Evolutionary conservation across 2,797 vertebrate species (phyloP).

Genomic region (Oceanodroma leucorhoa): DNA sequence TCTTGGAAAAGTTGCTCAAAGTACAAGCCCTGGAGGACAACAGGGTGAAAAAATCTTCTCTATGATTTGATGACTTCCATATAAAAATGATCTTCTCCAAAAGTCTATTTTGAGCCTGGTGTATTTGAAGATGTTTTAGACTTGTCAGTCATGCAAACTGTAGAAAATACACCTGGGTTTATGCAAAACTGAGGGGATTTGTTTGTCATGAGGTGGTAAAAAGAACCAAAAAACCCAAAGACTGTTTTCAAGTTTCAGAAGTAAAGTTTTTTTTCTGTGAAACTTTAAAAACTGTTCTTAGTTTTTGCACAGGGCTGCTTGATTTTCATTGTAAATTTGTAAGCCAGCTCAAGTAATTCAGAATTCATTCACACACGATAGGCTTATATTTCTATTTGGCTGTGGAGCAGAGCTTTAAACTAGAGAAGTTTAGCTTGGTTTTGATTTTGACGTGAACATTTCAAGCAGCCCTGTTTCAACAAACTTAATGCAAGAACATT

Average conservation of each 20-base stretch:
- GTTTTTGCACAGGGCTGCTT: neutral
- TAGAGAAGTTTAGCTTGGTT: slow-evolving; percentile 1
- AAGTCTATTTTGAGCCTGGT: slow-evolving; percentile 10
- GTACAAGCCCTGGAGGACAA: slow-evolving; percentile 6
- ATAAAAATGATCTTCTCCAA: slow-evolving; percentile 12
- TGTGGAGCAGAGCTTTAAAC: slow-evolving; percentile 2
- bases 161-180: neutral
- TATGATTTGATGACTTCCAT: slow-evolving; percentile 51
- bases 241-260: neutral
- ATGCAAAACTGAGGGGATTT: neutral
- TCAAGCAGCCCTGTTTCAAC: neutral
- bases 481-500: neutral
- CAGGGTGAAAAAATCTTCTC: neutral
- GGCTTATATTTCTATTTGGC: neutral
- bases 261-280: neutral
- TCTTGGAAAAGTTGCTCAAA: slow-evolving; percentile 39
- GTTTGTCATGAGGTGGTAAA: neutral
- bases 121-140: neutral
- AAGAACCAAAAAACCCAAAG: neutral
- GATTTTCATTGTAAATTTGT: neutral
- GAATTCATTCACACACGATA: neutral
- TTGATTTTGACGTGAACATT: slow-evolving; percentile 25
- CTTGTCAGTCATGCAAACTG: neutral
- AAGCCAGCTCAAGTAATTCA: neutral
- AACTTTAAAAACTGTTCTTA: neutral